Percentiles rank a stretch among this genome's conserved stretches.
Conservation (phyloP, 2,113 vertebrate species). For the Electrona antarctica region DNA sequence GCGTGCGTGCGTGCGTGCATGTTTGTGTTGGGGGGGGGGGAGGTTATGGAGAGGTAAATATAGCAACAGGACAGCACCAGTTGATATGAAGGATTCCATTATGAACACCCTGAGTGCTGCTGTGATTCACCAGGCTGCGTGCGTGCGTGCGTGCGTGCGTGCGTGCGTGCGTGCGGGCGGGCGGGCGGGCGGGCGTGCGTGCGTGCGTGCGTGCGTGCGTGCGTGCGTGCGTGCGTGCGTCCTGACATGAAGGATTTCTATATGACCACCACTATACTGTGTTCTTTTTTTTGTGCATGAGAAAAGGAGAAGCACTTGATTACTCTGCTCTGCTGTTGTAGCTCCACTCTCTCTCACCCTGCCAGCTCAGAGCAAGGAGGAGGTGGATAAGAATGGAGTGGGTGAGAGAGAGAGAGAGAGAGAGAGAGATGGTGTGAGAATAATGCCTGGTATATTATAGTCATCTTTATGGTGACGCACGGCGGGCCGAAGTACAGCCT, state of each 20-base stretch:
- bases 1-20: not conserved
- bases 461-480: too few relatives aligned
- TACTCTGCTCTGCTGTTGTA: too few relatives aligned
- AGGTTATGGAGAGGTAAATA: slow-evolving; percentile 76
- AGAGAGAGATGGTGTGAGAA: slow-evolving; percentile 1
- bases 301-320: too few relatives aligned
- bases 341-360: too few relatives aligned
- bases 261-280: too few relatives aligned
- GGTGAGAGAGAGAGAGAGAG: not conserved
- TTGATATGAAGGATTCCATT: slow-evolving; percentile 76
- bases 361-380: too few relatives aligned
- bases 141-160: not conserved
- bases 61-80: slow-evolving; percentile 76
- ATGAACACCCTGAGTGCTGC: slow-evolving; percentile 58
- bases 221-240: not conserved
- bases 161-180: not conserved
- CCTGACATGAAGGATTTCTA: too few relatives aligned
- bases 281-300: too few relatives aligned
- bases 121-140: slow-evolving; percentile 66
- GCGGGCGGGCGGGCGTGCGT: not conserved
- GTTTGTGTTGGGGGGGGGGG: too few relatives aligned
- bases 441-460: too few relatives aligned
- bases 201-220: not conserved
- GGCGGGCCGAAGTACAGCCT: too few relatives aligned
- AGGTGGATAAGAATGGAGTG: not conserved